A percentile compares a stretch with the other conserved stretches of the same genome.
Conservation (phyloP, 2,797 vertebrate species). For the Podarcis siculus region DNA sequence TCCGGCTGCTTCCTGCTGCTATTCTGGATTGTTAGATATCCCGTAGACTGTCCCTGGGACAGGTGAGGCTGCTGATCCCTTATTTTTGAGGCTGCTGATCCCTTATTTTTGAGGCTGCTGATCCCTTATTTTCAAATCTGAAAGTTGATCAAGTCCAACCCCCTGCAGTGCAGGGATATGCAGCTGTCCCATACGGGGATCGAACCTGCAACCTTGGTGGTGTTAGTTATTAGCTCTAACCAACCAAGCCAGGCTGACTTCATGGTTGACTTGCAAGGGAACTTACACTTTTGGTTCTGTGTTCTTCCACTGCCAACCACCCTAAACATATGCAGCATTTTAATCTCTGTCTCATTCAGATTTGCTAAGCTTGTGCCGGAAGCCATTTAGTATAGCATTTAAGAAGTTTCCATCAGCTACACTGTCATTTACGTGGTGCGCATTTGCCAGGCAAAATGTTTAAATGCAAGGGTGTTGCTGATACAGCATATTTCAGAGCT, state of each 20-base stretch:
- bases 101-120: no score
- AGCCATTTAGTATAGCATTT: neutral
- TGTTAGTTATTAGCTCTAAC: no score
- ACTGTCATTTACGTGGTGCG: neutral
- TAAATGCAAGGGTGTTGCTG: slow-evolving; percentile 1
- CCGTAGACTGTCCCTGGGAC: no score
- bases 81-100: no score
- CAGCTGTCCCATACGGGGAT: no score
- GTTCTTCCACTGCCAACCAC: neutral
- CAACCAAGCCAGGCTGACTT: neutral
- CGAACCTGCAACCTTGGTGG: no score
- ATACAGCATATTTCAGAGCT: slow-evolving; percentile 1
- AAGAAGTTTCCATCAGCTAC: rapidly evolving
- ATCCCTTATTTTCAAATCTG: no score
- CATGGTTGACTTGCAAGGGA: neutral
- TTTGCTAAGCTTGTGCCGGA: rapidly evolving
- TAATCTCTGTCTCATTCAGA: neutral
- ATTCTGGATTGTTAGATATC: no score
- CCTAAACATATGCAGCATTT: neutral
- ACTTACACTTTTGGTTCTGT: neutral
- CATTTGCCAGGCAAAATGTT: neutral
- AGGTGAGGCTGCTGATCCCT: no score
- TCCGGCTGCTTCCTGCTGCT: no score
- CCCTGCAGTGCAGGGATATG: no score
- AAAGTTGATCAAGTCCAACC: no score